phyloP scores from a whole-genome alignment of 2,888 invertebrate genomes.

The Malacosoma neustria region DNA sequence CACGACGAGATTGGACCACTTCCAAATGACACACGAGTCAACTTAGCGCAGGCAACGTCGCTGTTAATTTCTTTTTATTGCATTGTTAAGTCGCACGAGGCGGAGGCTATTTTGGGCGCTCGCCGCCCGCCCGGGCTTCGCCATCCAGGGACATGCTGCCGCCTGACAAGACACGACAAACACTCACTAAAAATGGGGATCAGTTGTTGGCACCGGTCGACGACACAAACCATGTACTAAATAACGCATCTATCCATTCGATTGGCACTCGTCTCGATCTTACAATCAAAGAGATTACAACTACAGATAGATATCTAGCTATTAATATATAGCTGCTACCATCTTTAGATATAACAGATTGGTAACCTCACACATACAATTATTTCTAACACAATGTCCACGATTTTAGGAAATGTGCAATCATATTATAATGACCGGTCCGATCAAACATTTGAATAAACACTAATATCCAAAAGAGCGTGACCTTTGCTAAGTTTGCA shows the following conservation, averaged over 20 bases:
- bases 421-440: conserved; percentile 40
- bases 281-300: background rate
- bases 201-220: conserved; percentile 41
- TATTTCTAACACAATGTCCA: conserved; percentile 23
- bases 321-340: background rate
- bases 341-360: background rate
- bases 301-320: no score
- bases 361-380: conserved; percentile 1
- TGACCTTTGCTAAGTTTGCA: conserved; percentile 43
- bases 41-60: conserved; percentile 64
- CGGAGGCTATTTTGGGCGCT: conserved; percentile 66
- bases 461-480: conserved; percentile 52
- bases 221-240: conserved; percentile 1
- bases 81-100: conserved; percentile 70
- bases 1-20: conserved; percentile 54
- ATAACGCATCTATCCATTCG: background rate
- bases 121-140: conserved; percentile 58
- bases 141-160: conserved; percentile 52
- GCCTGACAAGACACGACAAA: conserved; percentile 67
- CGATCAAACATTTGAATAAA: conserved; percentile 50
- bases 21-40: conserved; percentile 72
- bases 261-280: background rate
- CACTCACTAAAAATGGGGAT: conserved; percentile 63
- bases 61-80: conserved; percentile 75
- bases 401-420: conserved; percentile 44